These are phyloP conservation scores for Macroglossus sobrinus DNA, from an alignment of 2,113 vertebrate genomes.

Conservation along the genomic window DNA sequence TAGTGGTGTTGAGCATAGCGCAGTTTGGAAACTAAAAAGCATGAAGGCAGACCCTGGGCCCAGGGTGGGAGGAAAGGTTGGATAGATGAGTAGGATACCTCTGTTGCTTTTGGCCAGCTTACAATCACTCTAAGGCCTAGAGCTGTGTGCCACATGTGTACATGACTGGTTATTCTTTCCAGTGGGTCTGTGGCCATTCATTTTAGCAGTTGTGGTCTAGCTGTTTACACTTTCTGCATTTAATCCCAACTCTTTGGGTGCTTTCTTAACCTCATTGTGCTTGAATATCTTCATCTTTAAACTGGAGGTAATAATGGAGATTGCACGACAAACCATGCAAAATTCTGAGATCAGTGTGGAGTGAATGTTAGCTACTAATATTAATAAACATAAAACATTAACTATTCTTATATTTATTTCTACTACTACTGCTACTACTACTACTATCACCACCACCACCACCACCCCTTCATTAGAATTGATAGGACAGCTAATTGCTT, in stretches of 20 bases:
- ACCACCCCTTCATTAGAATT: background rate
- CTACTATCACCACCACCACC: background rate
- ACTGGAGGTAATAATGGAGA: background rate
- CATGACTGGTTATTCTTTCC: background rate
- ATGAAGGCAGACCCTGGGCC: background rate
- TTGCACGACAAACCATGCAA: background rate
- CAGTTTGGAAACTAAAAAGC: background rate
- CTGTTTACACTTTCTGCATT: background rate
- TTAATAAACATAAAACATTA: background rate
- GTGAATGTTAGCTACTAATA: background rate
- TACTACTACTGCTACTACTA: background rate
- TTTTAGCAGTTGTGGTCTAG: background rate
- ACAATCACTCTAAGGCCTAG: background rate
- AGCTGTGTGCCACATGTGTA: fast-evolving
- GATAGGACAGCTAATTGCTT: background rate
- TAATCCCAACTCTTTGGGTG: background rate
- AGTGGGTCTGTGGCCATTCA: background rate
- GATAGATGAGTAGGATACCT: background rate
- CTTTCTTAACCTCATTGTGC: background rate
- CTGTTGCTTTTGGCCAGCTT: background rate
- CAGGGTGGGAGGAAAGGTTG: background rate
- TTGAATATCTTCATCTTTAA: background rate
- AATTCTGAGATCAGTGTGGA: background rate
- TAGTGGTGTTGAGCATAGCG: background rate
- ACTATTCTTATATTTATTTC: background rate